Percentiles rank a stretch among this genome's conserved stretches.
Conservation (phyloP, 2,888 invertebrate species). For the Embidobia sp. region DNA sequence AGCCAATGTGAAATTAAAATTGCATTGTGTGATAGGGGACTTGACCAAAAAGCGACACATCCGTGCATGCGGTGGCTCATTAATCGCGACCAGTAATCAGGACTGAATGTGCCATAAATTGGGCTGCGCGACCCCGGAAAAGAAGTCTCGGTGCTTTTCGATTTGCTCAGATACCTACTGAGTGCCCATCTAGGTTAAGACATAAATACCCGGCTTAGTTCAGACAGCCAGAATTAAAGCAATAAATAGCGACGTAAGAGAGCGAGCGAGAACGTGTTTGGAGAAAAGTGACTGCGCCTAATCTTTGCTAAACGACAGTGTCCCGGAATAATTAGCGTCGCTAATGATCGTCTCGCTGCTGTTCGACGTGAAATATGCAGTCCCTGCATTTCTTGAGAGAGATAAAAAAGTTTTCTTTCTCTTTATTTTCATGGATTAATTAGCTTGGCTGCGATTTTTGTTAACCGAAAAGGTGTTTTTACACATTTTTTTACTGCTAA, state of each 20-base stretch:
- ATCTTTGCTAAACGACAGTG: constrained; percentile 63
- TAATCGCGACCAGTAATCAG: constrained; percentile 59
- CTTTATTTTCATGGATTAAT: neutral
- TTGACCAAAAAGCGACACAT: constrained; percentile 17
- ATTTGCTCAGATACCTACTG: constrained; percentile 63
- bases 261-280: constrained; percentile 43
- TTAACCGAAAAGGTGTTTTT: too few relatives aligned
- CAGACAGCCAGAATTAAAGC: constrained; percentile 72
- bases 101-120: constrained; percentile 57
- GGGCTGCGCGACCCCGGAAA: constrained; percentile 35
- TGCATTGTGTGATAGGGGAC: neutral
- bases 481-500: too few relatives aligned
- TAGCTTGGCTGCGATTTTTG: neutral
- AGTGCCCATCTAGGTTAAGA: constrained; percentile 71
- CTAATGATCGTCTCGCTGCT: constrained; percentile 70
- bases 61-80: constrained; percentile 30
- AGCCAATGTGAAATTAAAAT: constrained; percentile 47
- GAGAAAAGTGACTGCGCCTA: constrained; percentile 58
- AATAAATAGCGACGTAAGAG: constrained; percentile 70
- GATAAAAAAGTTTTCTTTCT: neutral
- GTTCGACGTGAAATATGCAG: constrained; percentile 31
- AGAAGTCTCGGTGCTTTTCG: constrained; percentile 55
- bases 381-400: constrained; percentile 9
- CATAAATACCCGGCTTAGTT: constrained; percentile 73
- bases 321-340: constrained; percentile 56